Percentiles rank a stretch among this genome's conserved stretches.
Evolutionary conservation across 1,140 invertebrate species (phyloP).

Genomic region (Gryon sp.): DNA sequence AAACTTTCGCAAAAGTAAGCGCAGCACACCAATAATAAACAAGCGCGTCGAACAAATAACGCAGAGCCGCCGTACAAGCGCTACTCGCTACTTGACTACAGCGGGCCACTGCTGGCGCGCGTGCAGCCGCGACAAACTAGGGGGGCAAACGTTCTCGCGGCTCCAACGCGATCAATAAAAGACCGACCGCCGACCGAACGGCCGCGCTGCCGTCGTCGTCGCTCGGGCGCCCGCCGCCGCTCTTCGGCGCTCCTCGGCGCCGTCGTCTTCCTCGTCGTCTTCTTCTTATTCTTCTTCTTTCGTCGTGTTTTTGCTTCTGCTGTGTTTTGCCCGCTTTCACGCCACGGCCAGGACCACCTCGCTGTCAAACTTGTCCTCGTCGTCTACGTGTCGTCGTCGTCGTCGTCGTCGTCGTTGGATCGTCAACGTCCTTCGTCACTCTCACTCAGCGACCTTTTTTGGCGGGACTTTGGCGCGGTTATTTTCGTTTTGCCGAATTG

Average conservation of each 20-base stretch:
- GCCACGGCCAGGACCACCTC: neutral
- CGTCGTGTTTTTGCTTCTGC: neutral
- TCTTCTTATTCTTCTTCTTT: constrained; percentile 10
- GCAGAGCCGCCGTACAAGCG: constrained; percentile 28
- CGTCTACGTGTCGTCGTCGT: neutral
- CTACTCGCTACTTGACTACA: constrained; percentile 50
- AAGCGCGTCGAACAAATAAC: constrained; percentile 6
- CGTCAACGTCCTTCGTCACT: neutral
- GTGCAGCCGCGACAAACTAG: constrained; percentile 62
- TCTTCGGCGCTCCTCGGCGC: neutral
- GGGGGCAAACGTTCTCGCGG: constrained; percentile 73
- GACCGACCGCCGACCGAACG: constrained; percentile 58
- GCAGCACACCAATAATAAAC: neutral
- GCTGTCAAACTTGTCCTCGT: neutral
- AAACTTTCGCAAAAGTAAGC: constrained; percentile 20
- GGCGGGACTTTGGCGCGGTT: constrained; percentile 39
- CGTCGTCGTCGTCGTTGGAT: neutral
- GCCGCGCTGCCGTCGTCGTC: constrained; percentile 56
- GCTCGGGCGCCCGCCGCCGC: constrained; percentile 42
- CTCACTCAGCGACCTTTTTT: constrained; percentile 35
- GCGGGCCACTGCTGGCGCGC: constrained; percentile 66
- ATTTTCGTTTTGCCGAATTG: constrained; percentile 38
- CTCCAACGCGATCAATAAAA: constrained; percentile 78
- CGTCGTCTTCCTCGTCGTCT: too few species aligned
- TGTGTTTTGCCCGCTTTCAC: neutral